Evolutionary conservation across 2,888 invertebrate genomes (phyloP).

Genomic region (Pomacea canaliculata): DNA sequence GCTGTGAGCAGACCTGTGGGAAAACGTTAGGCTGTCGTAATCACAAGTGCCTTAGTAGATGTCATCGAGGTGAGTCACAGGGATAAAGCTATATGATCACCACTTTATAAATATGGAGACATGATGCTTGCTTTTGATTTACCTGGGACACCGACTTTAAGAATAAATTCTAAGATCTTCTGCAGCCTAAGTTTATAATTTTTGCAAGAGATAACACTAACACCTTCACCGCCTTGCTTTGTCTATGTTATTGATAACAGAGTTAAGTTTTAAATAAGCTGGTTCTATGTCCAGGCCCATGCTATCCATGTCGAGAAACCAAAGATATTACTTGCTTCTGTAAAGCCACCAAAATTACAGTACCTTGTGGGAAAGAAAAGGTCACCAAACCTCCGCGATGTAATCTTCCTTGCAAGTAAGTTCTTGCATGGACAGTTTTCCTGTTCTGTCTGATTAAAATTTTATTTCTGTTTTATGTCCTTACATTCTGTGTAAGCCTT

Average conservation of each 20-base stretch:
- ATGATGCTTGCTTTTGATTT: no score
- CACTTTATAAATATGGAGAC: no score
- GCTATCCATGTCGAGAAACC: constrained; percentile 84
- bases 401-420: constrained; percentile 78
- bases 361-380: constrained; percentile 87
- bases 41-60: constrained; percentile 86
- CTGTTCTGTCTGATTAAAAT: not conserved
- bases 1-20: constrained; percentile 76
- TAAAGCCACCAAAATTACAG: constrained; percentile 81
- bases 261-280: no score
- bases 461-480: no score
- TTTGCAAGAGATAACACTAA: no score
- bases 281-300: constrained; percentile 73
- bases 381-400: constrained; percentile 86
- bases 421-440: constrained; percentile 11
- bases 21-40: constrained; percentile 86
- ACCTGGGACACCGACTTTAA: no score
- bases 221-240: no score
- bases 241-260: no score
- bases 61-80: constrained; percentile 76
- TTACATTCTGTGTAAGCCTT: no score
- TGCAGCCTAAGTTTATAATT: no score
- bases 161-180: no score
- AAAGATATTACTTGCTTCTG: constrained; percentile 83
- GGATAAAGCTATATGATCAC: no score